A percentile compares a stretch with the other conserved stretches of the same genome.
Evolutionary conservation across 2,888 invertebrate genomes (phyloP).

Genomic region (Hydrotaea cyrtoneurina): DNA sequence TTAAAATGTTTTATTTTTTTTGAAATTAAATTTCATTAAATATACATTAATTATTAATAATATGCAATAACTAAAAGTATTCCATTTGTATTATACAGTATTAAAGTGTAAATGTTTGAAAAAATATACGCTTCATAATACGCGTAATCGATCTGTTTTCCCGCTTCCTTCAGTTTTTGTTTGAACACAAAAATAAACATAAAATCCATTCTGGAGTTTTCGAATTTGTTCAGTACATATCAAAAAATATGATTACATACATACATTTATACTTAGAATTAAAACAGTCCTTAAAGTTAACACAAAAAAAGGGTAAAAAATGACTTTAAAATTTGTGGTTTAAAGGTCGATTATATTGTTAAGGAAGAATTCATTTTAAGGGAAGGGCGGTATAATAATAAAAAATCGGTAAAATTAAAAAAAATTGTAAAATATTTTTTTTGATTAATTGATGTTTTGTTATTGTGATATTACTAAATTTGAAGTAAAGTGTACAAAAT

Average conservation of each 20-base stretch:
- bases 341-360: background rate
- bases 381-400: background rate
- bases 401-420: background rate
- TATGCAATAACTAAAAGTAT: slow-evolving; percentile 26
- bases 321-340: background rate
- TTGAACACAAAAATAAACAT: background rate
- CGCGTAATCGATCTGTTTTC: background rate
- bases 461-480: too few species aligned
- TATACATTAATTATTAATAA: slow-evolving; percentile 28
- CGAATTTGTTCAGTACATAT: background rate
- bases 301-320: background rate
- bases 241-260: background rate
- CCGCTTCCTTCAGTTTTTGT: background rate
- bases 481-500: too few species aligned
- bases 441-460: background rate
- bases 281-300: background rate
- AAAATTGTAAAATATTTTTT: background rate
- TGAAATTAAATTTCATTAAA: slow-evolving; percentile 36
- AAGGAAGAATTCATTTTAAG: background rate
- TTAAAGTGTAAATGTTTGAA: slow-evolving; percentile 44
- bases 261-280: background rate
- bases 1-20: slow-evolving; percentile 8
- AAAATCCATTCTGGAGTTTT: slow-evolving; percentile 2
- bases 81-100: slow-evolving; percentile 19
- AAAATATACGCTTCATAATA: slow-evolving; percentile 30